phyloP scores from a whole-genome alignment of 2,113 vertebrate species.

The Triplophysa dalaica region DNA sequence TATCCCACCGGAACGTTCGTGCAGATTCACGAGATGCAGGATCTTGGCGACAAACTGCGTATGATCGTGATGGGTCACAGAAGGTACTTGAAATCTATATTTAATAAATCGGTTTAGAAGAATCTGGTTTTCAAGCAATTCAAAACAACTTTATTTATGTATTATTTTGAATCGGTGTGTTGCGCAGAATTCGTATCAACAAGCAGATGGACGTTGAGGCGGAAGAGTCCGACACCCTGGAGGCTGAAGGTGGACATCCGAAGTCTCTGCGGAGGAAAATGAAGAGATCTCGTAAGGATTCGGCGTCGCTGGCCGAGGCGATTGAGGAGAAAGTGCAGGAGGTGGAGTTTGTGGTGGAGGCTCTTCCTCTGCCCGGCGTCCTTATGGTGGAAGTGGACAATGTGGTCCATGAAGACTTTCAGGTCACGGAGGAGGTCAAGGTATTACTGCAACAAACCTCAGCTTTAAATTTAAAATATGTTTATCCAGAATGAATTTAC shows the following conservation, averaged over 20 bases:
- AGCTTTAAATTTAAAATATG: too few relatives aligned
- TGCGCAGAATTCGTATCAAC: conserved; percentile 84
- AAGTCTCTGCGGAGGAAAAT: conserved; percentile 74
- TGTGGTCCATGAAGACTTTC: conserved; percentile 90
- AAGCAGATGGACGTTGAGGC: conserved; percentile 83
- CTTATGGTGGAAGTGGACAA: conserved; percentile 99
- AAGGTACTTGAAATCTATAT: conserved; percentile 60
- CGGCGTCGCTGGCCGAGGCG: conserved; percentile 59
- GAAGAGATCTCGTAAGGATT: conserved; percentile 76
- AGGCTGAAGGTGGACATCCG: conserved; percentile 61
- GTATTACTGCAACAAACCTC: conserved; percentile 64
- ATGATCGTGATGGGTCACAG: conserved; percentile 99
- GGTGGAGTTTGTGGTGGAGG: conserved; percentile 67
- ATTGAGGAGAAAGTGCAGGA: conserved; percentile 68
- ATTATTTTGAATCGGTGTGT: conserved; percentile 36
- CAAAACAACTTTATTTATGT: not conserved
- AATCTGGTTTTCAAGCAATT: too few relatives aligned
- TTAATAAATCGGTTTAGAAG: too few relatives aligned
- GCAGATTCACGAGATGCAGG: conserved; percentile 99
- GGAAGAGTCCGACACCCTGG: conserved; percentile 66
- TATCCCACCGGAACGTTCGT: conserved; percentile 94
- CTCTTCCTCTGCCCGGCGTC: conserved; percentile 66
- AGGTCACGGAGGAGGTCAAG: conserved; percentile 95
- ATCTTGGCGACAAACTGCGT: conserved; percentile 93
- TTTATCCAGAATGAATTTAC: not conserved